A percentile compares a stretch with the other conserved stretches of the same genome.
Evolutionary conservation across 2,113 vertebrate species (phyloP).

Genomic region (Strix aluco): DNA sequence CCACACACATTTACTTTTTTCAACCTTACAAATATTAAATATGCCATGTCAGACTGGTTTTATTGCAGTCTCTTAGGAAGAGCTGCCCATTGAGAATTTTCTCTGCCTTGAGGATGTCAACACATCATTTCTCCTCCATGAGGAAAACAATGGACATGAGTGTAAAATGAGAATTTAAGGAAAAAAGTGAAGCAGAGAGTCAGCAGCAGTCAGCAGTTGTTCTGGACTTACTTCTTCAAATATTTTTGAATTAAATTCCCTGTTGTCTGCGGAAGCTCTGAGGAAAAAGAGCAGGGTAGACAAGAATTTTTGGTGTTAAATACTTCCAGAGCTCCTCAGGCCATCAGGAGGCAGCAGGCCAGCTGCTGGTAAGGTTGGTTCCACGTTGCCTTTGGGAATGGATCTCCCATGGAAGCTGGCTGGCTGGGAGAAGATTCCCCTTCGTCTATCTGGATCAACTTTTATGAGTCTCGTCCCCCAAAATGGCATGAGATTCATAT

Average conservation of each 20-base stretch:
- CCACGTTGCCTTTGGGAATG: not conserved
- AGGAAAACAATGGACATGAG: not conserved
- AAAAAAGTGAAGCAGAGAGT: not conserved
- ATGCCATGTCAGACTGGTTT: not conserved
- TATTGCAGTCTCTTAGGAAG: not conserved
- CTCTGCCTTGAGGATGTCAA: not conserved
- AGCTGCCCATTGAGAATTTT: not conserved
- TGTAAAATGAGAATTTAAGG: not conserved
- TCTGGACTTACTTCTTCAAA: not conserved
- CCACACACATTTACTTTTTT: not conserved
- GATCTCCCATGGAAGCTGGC: not conserved
- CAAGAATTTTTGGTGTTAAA: not conserved
- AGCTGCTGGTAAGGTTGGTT: not conserved
- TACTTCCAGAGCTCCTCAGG: not conserved
- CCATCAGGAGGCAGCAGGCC: not conserved
- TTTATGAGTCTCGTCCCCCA: fast-evolving
- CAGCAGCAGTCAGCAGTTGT: not conserved
- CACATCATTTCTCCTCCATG: not conserved
- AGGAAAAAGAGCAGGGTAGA: not conserved
- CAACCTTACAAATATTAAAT: not conserved
- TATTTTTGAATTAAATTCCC: not conserved
- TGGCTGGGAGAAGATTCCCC: not conserved
- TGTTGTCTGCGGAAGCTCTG: not conserved
- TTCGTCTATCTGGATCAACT: not conserved
- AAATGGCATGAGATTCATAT: not conserved